Evolutionary conservation across 53 echinoderm and acorn worm species (phyloP), one percentile per base, ranked within the genome.

Genomic region (Glandiceps talaboti): DNA sequence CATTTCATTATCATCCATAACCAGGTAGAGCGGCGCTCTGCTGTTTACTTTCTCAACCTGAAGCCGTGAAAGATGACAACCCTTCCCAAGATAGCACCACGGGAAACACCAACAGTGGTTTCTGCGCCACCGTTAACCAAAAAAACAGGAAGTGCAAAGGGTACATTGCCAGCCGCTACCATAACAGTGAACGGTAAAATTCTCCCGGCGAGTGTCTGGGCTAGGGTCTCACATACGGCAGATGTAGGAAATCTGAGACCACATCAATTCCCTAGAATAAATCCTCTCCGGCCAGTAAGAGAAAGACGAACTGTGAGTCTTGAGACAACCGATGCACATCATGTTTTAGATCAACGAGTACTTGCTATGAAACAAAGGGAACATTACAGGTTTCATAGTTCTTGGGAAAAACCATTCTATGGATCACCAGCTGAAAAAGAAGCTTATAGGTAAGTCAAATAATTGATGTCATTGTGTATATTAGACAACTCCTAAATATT

Each of bases 341-440:
- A 86, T 80, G 74, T 87, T 79, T 90, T 90, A 79, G 93, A 96
- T 14, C 45, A 88, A 1, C 80, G 88, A 73, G 82, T 82, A 30
- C 81, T 89, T n/a, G 73, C 82, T 30, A 89, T 90, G 91, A 96
- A 96, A 83, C 79, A 92, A 73, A 90, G 90, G 77, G 88, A 93
- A 73, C 92, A 96, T 80, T 88, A 96, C 79, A 86, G 85, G 30
- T 90, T 87, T 77, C 92, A 93, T 81, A 86, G 89, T 64, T 74
- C 74, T 27, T 96, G 97, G 97, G 93, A 88, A 90, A 96, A 89
- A 78, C 97, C 97, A 14, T 87, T 96, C 31, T 96, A 96, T 93
- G 97, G 97, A 28, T 84, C 83, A 14, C 90, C 88, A 79, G 81
- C 88, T 73, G 97, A 96, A 76, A 90, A 96, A 78, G 97, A 96